Evolutionary conservation across 2,888 invertebrate genomes (phyloP).

Genomic region (Drosophila mulleri): DNA sequence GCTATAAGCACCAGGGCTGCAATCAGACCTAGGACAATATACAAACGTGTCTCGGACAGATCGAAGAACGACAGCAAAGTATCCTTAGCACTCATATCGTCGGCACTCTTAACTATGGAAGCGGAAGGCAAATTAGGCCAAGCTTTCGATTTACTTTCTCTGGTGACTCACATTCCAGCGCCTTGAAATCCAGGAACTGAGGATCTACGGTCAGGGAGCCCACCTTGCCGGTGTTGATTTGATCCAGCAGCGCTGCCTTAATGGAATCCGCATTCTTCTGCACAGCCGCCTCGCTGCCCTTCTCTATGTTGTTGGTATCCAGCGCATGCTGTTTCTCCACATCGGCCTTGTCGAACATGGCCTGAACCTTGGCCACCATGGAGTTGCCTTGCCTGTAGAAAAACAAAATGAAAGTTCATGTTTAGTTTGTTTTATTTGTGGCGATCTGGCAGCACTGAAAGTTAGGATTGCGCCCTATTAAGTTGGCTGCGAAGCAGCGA

Average conservation of each 20-base stretch:
- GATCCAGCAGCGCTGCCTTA: constrained; percentile 89
- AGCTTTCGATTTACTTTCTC: not conserved
- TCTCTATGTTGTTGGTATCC: constrained; percentile 65
- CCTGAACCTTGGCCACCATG: constrained; percentile 91
- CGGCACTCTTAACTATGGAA: constrained; percentile 70
- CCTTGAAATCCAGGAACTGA: constrained; percentile 90
- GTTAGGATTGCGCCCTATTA: not conserved
- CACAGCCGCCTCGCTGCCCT: constrained; percentile 56
- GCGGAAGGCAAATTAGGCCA: not conserved
- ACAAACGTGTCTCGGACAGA: constrained; percentile 90
- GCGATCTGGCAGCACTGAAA: not conserved
- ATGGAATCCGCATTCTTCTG: constrained; percentile 79
- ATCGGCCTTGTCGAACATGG: constrained; percentile 90
- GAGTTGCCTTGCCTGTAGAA: constrained; percentile 87
- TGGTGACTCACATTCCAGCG: constrained; percentile 88
- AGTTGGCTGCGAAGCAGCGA: not conserved
- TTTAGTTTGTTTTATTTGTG: too few species aligned
- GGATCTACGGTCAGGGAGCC: constrained; percentile 94
- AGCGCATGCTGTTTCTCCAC: constrained; percentile 87
- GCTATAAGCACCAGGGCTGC: constrained; percentile 92
- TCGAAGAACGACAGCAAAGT: constrained; percentile 87
- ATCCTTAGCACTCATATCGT: constrained; percentile 76
- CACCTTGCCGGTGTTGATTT: constrained; percentile 90
- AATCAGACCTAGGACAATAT: constrained; percentile 93
- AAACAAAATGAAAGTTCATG: not conserved